Conservation (phyloP, 1,140 invertebrate species). For the Uloborus diversus region DNA sequence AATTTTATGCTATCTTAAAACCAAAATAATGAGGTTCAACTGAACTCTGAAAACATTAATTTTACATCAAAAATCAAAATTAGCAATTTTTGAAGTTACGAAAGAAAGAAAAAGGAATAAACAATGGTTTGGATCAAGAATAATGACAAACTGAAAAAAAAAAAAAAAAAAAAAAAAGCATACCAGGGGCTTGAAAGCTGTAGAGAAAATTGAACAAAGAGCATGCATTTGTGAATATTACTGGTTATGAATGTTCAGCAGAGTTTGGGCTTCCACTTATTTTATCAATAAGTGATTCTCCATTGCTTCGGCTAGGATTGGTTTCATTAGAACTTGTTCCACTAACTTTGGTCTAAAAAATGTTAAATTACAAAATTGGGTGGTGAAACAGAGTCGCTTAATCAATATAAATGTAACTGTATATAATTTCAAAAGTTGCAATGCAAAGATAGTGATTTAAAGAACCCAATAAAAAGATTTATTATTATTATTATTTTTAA, state of each 20-base stretch:
- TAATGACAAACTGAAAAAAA: no score
- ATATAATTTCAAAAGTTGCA: not conserved
- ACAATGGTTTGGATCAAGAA: no score
- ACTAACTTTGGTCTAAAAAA: conserved; percentile 51
- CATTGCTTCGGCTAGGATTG: conserved; percentile 8
- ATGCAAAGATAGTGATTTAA: not conserved
- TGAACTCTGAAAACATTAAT: no score
- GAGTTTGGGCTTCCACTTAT: conserved; percentile 32
- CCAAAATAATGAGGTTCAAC: no score
- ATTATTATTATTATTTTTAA: not conserved
- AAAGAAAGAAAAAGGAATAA: no score
- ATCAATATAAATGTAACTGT: not conserved
- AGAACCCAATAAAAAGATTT: not conserved
- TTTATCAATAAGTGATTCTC: conserved; percentile 19
- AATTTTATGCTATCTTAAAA: no score
- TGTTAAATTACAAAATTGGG: not conserved
- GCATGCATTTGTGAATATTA: no score
- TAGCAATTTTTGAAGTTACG: no score
- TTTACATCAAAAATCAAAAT: no score
- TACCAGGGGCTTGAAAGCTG: no score
- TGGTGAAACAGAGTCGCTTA: not conserved
- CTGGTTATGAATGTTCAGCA: conserved; percentile 25
- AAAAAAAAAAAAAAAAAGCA: no score
- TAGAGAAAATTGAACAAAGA: no score
- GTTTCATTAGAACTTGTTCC: conserved; percentile 5